Base-by-base conservation (phyloP, 23 tunicate genomes). In the Aplidium turbinatum region DNA sequence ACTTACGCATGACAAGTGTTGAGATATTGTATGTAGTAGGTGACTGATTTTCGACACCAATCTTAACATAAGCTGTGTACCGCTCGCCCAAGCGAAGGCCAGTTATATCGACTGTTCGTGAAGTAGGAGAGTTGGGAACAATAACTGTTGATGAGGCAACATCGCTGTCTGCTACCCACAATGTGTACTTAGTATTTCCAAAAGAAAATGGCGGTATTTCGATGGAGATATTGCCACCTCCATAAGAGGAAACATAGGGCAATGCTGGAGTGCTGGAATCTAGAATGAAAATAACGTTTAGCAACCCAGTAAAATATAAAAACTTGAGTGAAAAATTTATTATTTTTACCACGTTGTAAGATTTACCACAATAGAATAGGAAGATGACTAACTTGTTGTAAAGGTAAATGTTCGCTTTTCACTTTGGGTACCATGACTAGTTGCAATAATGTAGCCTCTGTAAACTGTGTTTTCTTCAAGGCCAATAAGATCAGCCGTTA, bases 1-100 rank as follows among this genome's bases (percentile, higher is more conserved):
- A 16, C 50, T 42, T 42, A 42, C 50, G 50, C 50, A 42, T 42
- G 50, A 42, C 50, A 42, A 42, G 16, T 11, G 50, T 42, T 42
- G 13, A 11, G 50, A 42, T 42, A 9, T 42, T 16, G 50, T 42
- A 16, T 9, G 16, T 42, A 42, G 11, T 16, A 42, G 11, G 13
- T 42, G 50, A 16, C 11, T 16, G 50, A 16, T 42, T 16, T 9
- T 42, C 50, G 11, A 11, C 13, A 11, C 11, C 50, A 11, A 42
- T 42, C 13, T 9, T 9, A 9, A 16, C 50, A 11, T 16, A 16
- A 16, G 50, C 50, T 9, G 16, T 42, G 16, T 42, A 42, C 50
- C 16, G 11, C 11, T 42, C 50, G 50, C 50, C 50, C 50, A 42
- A 42, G 11, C 16, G 50, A 9, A 42, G 16, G 50, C 16, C 16